phyloP scores from a whole-genome alignment of 2,113 vertebrate species.

The Odocoileus virginianus region DNA sequence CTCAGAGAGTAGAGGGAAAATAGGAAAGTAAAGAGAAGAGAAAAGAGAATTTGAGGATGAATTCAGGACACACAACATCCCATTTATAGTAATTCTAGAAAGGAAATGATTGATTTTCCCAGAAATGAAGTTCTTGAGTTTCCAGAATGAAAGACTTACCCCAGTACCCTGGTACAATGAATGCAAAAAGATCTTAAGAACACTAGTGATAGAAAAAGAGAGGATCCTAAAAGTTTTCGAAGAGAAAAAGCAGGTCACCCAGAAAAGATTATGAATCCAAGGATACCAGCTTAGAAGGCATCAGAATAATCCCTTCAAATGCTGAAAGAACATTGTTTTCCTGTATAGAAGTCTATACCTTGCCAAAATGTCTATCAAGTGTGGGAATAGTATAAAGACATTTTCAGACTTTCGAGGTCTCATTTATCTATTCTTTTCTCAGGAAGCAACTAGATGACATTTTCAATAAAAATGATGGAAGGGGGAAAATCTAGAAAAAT shows the following conservation, averaged over 20 bases:
- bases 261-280: background rate
- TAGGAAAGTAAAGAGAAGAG: background rate
- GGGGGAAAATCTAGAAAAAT: background rate
- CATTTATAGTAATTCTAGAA: slow-evolving; percentile 9
- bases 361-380: background rate
- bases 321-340: background rate
- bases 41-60: background rate
- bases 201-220: background rate
- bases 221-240: background rate
- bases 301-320: background rate
- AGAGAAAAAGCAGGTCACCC: background rate
- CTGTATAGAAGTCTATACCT: background rate
- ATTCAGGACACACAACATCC: background rate
- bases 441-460: background rate
- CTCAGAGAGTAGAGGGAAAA: background rate
- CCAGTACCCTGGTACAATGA: background rate
- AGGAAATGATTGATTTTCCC: background rate
- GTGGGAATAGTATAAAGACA: background rate
- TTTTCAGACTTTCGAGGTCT: background rate
- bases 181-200: background rate
- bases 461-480: background rate
- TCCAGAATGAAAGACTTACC: background rate
- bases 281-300: background rate
- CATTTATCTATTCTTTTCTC: background rate
- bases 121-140: background rate